A percentile compares a stretch with the other conserved stretches of the same genome.
phyloP scores from a whole-genome alignment of 2,888 invertebrate species.

The Clivina fossor region DNA sequence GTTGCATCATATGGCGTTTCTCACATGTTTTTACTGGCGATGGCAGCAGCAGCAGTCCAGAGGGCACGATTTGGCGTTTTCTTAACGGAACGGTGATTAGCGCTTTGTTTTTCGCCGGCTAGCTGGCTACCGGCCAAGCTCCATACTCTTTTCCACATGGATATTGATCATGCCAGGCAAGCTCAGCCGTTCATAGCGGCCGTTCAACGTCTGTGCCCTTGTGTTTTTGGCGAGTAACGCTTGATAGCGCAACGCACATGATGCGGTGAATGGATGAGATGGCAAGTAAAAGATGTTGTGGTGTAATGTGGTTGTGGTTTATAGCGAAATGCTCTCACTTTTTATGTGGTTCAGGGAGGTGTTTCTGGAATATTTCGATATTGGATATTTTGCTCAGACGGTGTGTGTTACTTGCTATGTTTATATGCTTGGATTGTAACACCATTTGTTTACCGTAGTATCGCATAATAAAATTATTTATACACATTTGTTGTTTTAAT shows the following conservation, averaged over 20 bases:
- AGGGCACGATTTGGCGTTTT: too few relatives aligned
- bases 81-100: conserved; percentile 24
- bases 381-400: too few relatives aligned
- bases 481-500: too few relatives aligned
- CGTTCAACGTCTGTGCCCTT: not conserved
- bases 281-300: not conserved
- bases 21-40: conserved; percentile 25
- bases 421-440: conserved; percentile 25
- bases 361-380: too few relatives aligned
- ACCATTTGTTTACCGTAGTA: too few relatives aligned
- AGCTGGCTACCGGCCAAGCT: conserved; percentile 14
- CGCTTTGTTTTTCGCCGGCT: conserved; percentile 24
- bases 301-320: not conserved
- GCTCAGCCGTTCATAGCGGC: not conserved
- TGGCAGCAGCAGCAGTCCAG: not conserved
- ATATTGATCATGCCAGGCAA: conserved; percentile 6
- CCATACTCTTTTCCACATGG: not conserved
- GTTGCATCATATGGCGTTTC: conserved; percentile 30
- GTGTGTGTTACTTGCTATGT: too few relatives aligned
- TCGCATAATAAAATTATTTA: too few relatives aligned
- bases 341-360: too few relatives aligned
- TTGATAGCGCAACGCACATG: conserved; percentile 2
- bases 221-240: conserved; percentile 27
- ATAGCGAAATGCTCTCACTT: conserved; percentile 28
- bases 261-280: conserved; percentile 8